phyloP scores from a whole-genome alignment of 2,888 invertebrate genomes.

The Perizoma affinitatum region DNA sequence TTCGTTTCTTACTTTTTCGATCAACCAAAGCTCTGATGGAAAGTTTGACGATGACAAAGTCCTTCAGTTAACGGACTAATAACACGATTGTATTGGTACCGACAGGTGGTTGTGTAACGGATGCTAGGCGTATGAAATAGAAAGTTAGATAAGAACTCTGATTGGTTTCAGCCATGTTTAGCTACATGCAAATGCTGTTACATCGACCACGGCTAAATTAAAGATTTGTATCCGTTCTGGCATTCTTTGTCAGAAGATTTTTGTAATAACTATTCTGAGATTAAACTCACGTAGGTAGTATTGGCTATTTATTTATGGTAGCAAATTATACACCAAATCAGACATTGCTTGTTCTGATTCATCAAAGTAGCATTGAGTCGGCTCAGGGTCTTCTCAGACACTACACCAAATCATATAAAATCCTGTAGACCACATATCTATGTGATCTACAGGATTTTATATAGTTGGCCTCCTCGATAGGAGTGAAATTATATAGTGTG shows the following conservation, averaged over 20 bases:
- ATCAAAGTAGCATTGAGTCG: slow-evolving; percentile 17
- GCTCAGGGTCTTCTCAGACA: slow-evolving; percentile 10
- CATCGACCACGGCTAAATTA: slow-evolving; percentile 43
- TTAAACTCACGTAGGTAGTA: slow-evolving; percentile 29
- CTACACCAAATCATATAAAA: background rate
- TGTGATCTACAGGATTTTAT: too few relatives aligned
- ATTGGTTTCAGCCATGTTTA: slow-evolving; percentile 57
- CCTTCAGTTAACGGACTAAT: slow-evolving; percentile 23
- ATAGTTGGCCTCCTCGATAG: too few relatives aligned
- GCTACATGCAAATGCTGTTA: slow-evolving; percentile 56
- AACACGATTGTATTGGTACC: slow-evolving; percentile 33
- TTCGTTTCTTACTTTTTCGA: background rate
- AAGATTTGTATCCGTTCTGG: slow-evolving; percentile 42
- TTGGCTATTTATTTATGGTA: slow-evolving; percentile 28
- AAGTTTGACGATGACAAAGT: slow-evolving; percentile 27
- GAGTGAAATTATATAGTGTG: too few relatives aligned
- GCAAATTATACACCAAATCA: slow-evolving; percentile 25
- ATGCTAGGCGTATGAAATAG: slow-evolving; percentile 52
- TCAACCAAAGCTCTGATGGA: slow-evolving; percentile 8
- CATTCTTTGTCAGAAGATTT: slow-evolving; percentile 43
- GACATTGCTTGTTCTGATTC: slow-evolving; percentile 16
- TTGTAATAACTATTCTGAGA: slow-evolving; percentile 33
- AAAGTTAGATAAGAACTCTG: slow-evolving; percentile 59
- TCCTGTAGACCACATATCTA: too few relatives aligned
- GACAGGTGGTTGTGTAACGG: slow-evolving; percentile 50